Base-by-base conservation (phyloP, 2,888 invertebrate species). In the Macrosoma leucophasiata region DNA sequence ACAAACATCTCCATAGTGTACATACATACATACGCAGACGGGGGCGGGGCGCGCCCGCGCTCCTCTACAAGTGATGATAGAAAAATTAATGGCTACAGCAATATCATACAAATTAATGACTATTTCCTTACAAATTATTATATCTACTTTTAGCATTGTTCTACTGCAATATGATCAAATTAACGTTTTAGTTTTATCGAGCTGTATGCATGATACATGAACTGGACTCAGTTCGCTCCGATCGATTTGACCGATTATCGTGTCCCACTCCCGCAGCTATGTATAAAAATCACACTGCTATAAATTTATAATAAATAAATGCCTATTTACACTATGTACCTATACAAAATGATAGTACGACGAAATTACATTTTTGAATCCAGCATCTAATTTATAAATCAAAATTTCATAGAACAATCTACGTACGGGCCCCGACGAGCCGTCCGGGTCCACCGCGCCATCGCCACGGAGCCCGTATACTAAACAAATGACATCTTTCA, bases 31-130 rank as follows among this genome's bases (percentile, higher is more conserved):
- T 62, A 60, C 67, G 69, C 67, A 52, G 55, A 50, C 52, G 56
- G 58, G 58, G 53, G 30, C 36, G 35, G 25, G 40, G 38, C 48
- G 48, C 52, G 66, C 62, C 62, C 57, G 53, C 33, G 33, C 45
- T 52, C 49, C 56, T 52, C 54, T 50, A 52, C 55, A 66, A 75
- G 71, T 76, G 79, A 74, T 75, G 70, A 78, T 81, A 77, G 72
- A 81, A 81, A 77, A 79, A 77, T 73, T 76, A 75, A 78, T 72
- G 70, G 74, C 81, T 82, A 84, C 82, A 75, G 74, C 81, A 81
- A 82, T 84, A 84, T 84, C 81, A 82, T 84, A 84, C 84, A 84
- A 81, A 79, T 82, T 82, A 84, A 84, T 84, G 84, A 84, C 84
- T 84, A 84, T 82, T 82, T 76, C 79, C 82, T 84, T 84, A 84